Conservation (phyloP, 2,797 vertebrate genomes). For the Coranthus polyacanthus region DNA sequence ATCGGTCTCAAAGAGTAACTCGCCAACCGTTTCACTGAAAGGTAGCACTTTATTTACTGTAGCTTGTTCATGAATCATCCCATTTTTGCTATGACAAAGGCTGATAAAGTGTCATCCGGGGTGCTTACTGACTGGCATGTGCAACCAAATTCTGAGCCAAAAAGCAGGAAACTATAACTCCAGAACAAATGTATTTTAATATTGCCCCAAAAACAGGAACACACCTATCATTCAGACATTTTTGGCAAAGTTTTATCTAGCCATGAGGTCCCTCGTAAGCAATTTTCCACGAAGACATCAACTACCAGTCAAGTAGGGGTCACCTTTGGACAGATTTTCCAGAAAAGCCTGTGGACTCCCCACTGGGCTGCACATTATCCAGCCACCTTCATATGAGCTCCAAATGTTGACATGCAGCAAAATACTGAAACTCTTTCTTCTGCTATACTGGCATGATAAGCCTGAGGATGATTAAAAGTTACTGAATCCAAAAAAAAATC, state of each 20-base stretch:
- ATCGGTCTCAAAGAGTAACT: constrained; percentile 34
- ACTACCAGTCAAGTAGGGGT: constrained; percentile 56
- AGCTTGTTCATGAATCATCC: constrained; percentile 36
- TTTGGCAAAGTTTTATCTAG: constrained; percentile 15
- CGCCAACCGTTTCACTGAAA: constrained; percentile 27
- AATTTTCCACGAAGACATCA: constrained; percentile 29
- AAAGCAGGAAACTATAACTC: not conserved
- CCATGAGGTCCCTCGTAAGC: constrained; percentile 29
- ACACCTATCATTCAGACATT: constrained; percentile 25
- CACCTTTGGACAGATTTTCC: constrained; percentile 55
- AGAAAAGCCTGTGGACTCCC: constrained; percentile 54
- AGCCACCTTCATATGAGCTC: constrained; percentile 25
- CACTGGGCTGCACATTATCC: constrained; percentile 37
- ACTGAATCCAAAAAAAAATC: constrained; percentile 38
- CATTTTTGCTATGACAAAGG: constrained; percentile 42
- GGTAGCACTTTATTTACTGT: constrained; percentile 27
- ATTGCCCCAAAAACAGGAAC: constrained; percentile 13
- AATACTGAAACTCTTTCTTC: constrained; percentile 19
- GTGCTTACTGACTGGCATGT: constrained; percentile 48
- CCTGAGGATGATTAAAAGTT: constrained; percentile 31
- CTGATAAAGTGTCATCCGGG: constrained; percentile 36
- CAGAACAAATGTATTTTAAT: not conserved
- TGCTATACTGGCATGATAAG: not conserved
- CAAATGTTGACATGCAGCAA: constrained; percentile 21
- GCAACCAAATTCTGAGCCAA: constrained; percentile 22